A percentile compares a stretch with the other conserved stretches of the same genome.
Evolutionary conservation across 2,113 vertebrate species (phyloP).

Genomic region (Donacobius atricapilla): DNA sequence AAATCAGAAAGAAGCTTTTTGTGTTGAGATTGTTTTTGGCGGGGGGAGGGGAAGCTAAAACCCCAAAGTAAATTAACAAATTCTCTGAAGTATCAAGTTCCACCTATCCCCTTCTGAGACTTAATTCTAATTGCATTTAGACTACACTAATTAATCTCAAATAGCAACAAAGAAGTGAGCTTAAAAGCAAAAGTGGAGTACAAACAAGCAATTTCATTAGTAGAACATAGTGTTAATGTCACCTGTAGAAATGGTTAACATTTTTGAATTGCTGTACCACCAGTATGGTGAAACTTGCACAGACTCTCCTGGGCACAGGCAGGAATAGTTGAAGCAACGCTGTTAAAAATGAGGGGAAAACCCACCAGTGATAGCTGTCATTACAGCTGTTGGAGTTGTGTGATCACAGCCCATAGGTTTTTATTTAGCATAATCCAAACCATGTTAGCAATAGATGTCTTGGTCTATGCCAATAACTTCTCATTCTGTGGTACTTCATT

Average conservation of each 20-base stretch:
- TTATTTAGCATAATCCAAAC: background rate
- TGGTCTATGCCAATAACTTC: background rate
- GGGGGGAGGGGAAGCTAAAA: background rate
- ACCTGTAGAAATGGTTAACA: background rate
- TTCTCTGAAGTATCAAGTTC: background rate
- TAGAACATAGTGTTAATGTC: background rate
- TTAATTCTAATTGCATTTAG: background rate
- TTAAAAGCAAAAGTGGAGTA: background rate
- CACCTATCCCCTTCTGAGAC: background rate
- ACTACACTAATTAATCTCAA: background rate
- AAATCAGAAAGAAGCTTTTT: background rate
- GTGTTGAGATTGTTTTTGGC: background rate
- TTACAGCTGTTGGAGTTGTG: background rate
- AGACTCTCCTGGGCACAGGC: background rate
- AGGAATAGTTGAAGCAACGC: background rate
- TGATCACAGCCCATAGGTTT: background rate
- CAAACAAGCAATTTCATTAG: background rate
- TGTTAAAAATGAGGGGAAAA: background rate
- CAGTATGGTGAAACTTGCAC: background rate
- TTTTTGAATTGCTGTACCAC: background rate
- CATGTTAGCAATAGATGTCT: background rate
- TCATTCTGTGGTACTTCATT: background rate
- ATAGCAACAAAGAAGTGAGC: background rate
- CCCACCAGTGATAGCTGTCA: background rate
- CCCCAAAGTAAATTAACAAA: background rate